A percentile compares a stretch with the other conserved stretches of the same genome.
These are phyloP conservation scores for Papilio machaon DNA, from an alignment of 1,140 invertebrate genomes.

Conservation along the genomic window DNA sequence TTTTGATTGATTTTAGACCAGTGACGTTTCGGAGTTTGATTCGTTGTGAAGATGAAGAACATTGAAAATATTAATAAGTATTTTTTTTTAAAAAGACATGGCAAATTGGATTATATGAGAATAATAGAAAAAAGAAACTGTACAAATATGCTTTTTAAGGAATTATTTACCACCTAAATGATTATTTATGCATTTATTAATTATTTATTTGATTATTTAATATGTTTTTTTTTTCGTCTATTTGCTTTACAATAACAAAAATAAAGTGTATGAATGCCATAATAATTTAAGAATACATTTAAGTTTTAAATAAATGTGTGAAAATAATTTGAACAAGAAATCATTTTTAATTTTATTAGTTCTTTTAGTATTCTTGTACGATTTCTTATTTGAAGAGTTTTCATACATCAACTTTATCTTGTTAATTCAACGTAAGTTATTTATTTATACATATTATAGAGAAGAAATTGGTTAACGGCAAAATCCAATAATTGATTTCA, in stretches of 20 bases:
- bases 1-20: slow-evolving; percentile 70
- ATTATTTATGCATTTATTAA: slow-evolving; percentile 59
- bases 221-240: neutral
- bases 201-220: slow-evolving; percentile 52
- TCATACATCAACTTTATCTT: slow-evolving; percentile 47
- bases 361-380: slow-evolving; percentile 41
- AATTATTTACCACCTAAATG: slow-evolving; percentile 62
- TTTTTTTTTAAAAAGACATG: neutral
- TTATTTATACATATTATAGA: slow-evolving; percentile 4
- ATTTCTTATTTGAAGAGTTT: slow-evolving; percentile 79
- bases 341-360: slow-evolving; percentile 52
- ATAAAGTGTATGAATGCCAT: slow-evolving; percentile 68
- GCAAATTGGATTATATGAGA: neutral
- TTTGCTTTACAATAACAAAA: slow-evolving; percentile 41
- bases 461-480: too few species aligned
- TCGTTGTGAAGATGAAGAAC: slow-evolving; percentile 64
- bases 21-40: slow-evolving; percentile 80
- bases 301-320: slow-evolving; percentile 59
- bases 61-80: slow-evolving; percentile 21
- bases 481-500: neutral
- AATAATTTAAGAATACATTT: slow-evolving; percentile 71
- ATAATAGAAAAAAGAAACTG: neutral
- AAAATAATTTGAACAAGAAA: slow-evolving; percentile 78
- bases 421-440: neutral
- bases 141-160: slow-evolving; percentile 15